phyloP scores from a whole-genome alignment of 2,797 vertebrate genomes.

The Sebastes minor region DNA sequence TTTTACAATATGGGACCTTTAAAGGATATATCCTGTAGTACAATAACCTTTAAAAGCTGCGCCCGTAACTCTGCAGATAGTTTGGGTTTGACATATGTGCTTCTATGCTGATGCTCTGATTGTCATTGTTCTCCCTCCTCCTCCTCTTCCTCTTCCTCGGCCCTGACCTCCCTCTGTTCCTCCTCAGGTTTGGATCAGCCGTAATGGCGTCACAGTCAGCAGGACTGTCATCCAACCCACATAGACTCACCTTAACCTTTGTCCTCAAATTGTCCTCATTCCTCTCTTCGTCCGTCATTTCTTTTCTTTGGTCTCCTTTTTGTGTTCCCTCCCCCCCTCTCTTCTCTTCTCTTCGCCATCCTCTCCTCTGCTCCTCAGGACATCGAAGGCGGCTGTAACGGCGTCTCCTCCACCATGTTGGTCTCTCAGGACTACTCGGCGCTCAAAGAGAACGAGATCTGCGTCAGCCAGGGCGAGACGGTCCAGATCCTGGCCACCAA shows the following conservation, averaged over 20 bases:
- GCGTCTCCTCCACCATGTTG: slow-evolving; percentile 90
- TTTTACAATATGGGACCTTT: no score
- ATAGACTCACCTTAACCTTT: slow-evolving; percentile 49
- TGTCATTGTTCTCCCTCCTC: neutral
- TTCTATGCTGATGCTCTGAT: neutral
- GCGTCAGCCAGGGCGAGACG: slow-evolving; percentile 92
- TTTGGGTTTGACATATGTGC: no score
- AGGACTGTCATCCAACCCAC: slow-evolving; percentile 34
- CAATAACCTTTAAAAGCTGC: no score
- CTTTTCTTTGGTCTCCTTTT: neutral
- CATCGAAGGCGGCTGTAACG: slow-evolving; percentile 87
- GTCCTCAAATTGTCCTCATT: slow-evolving; percentile 38
- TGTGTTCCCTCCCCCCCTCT: neutral
- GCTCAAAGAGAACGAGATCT: slow-evolving; percentile 98
- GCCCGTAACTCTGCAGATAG: fast-evolving
- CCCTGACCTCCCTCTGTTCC: slow-evolving; percentile 12
- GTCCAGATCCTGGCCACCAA: slow-evolving; percentile 96
- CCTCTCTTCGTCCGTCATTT: neutral
- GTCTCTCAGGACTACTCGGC: slow-evolving; percentile 97
- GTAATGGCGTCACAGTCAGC: slow-evolving; percentile 8
- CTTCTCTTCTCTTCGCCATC: neutral
- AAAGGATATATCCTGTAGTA: neutral
- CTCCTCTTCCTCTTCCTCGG: slow-evolving; percentile 15
- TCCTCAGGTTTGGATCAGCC: slow-evolving; percentile 18
- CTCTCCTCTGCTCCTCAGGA: slow-evolving; percentile 62